These are phyloP conservation scores for Oophaga sylvatica DNA, from an alignment of 2,797 vertebrate species.

Conservation along the genomic window DNA sequence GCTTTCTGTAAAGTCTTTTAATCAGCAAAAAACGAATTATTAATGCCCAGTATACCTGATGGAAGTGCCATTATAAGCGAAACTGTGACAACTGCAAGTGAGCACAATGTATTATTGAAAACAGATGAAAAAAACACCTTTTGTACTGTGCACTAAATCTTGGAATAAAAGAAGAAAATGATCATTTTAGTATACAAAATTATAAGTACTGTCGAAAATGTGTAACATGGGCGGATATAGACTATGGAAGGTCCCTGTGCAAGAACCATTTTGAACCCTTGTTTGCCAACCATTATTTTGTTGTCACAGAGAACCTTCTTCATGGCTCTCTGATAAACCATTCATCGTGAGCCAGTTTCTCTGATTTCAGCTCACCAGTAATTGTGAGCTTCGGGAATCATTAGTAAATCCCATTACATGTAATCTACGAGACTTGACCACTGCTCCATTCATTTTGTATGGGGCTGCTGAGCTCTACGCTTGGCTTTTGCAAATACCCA, in stretches of 20 bases:
- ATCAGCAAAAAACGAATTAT: not conserved
- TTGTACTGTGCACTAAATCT: slow-evolving; percentile 20
- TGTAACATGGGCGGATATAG: not conserved
- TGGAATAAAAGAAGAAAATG: not conserved
- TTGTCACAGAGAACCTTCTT: not conserved
- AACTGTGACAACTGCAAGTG: slow-evolving; percentile 52
- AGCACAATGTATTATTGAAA: slow-evolving; percentile 42
- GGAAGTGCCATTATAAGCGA: slow-evolving; percentile 55
- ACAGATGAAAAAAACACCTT: not conserved
- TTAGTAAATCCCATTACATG: not conserved
- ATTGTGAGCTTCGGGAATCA: not conserved
- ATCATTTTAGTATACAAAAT: not conserved
- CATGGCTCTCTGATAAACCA: not conserved
- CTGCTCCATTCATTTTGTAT: no score
- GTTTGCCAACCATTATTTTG: not conserved
- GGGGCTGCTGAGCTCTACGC: no score
- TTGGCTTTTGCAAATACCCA: no score
- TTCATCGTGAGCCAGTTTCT: not conserved
- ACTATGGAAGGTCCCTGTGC: not conserved
- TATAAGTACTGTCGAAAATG: slow-evolving; percentile 5
- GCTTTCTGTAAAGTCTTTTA: slow-evolving; percentile 25
- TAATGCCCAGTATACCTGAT: not conserved
- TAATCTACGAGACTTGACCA: not conserved
- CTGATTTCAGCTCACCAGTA: not conserved
- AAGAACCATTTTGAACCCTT: not conserved